Base-by-base conservation (phyloP, 35 echinoderm and acorn worm species). In the Ophiothrix spiculata region DNA sequence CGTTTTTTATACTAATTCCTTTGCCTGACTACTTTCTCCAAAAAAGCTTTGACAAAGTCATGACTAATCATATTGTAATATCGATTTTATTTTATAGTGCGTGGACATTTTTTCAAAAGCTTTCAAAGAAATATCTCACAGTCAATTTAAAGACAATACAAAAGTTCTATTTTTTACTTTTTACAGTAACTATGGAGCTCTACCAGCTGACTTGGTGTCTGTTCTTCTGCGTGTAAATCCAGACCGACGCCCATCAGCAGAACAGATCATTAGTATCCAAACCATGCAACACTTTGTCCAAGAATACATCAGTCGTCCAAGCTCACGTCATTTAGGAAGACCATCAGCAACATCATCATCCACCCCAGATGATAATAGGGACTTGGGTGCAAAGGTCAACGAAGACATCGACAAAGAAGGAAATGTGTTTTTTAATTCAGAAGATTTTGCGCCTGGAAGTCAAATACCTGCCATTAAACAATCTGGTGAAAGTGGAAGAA, bases 201-300 rank as follows among this genome's bases (percentile, higher is more conserved):
- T 97, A 0, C 39, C 89, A n/a, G 40, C 79, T 0, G 90, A 97
- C 40, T 69, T 97, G 29, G 69, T 97, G 28, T 79, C 83, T 34
- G 90, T 97, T 14, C 90, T 97, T 13, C 83, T 97, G 23, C 83
- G 87, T 8, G 87, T 92, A 17, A 83, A 84, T 36, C 90, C 94
- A 42, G 80, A 84, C 4, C 83, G 77, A 33, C 87, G 94, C 33
- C 94, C 94, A 11, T 88, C 94, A 6, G 94, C 94, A 8, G 76
- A 79, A 23, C 83, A 89, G 40, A 78, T 97, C 28, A 79, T 97
- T n/a, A 41, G 80, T 32, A 78, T 86, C 21, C 90, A 86, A 1
- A 41, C 40, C 8, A 86, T 97, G 42, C 38, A 41, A 4, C 39
- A 13, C 8, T 87, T 74, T 36, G 87, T 97, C 8, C 56, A 46